phyloP scores from a whole-genome alignment of 2,113 vertebrate species.

The Tyto alba region DNA sequence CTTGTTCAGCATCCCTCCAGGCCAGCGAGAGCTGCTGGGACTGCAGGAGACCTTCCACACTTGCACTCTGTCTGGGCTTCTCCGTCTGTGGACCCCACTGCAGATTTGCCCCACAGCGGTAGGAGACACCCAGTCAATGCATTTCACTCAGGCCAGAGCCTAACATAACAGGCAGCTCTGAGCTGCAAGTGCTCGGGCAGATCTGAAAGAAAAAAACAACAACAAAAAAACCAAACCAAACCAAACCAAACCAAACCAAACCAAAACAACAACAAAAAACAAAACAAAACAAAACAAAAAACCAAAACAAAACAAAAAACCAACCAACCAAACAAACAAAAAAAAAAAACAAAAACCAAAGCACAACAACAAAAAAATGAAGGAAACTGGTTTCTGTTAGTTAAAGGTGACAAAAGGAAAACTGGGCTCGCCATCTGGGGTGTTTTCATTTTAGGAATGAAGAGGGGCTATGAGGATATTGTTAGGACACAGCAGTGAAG shows the following conservation, averaged over 20 bases:
- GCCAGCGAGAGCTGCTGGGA: background rate
- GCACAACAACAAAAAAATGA: too few species aligned
- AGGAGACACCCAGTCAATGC: background rate
- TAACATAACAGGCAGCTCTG: background rate
- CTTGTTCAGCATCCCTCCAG: background rate
- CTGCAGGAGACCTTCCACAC: background rate
- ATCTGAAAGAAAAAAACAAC: too few species aligned
- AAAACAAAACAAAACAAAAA: too few species aligned
- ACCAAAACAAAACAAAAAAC: too few species aligned
- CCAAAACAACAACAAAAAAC: too few species aligned
- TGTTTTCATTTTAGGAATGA: background rate
- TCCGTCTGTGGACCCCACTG: fast-evolving
- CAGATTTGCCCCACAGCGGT: fast-evolving
- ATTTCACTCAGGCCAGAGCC: background rate
- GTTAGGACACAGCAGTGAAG: background rate
- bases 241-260: too few species aligned
- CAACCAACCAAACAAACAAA: too few species aligned
- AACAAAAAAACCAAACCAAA: too few species aligned
- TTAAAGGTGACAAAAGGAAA: background rate
- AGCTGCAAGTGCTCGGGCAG: background rate
- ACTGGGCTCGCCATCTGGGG: background rate
- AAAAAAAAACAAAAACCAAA: too few species aligned
- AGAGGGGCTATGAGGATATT: background rate
- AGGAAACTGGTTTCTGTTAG: background rate
- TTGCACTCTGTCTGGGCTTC: background rate